Conservation (phyloP, 1,140 invertebrate species). For the Drosophila eugracilis region DNA sequence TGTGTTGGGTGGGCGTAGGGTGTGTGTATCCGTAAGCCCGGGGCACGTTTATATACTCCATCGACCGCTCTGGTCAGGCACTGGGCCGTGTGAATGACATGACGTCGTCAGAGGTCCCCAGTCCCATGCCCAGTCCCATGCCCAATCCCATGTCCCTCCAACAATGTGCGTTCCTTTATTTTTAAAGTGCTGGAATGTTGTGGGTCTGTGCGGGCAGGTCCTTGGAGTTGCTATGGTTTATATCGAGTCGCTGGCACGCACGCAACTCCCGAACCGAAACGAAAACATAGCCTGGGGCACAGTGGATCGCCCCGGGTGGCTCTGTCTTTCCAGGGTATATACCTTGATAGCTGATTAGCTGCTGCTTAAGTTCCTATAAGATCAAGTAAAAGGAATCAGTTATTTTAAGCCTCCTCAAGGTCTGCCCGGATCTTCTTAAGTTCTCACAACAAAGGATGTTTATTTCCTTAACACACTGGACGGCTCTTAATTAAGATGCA, state of each 20-base stretch:
- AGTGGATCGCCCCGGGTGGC: background rate
- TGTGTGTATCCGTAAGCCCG: slow-evolving; percentile 14
- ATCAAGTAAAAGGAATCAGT: background rate
- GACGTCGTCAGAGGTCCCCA: slow-evolving; percentile 20
- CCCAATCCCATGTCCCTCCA: background rate
- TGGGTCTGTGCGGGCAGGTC: slow-evolving; percentile 18
- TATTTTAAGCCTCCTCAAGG: background rate
- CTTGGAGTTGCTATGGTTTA: slow-evolving; percentile 11
- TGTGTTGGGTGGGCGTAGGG: slow-evolving; percentile 1
- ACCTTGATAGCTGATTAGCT: too few species aligned
- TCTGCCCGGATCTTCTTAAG: too few species aligned
- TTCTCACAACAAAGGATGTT: too few species aligned
- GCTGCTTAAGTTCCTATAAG: too few species aligned
- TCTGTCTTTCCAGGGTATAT: too few species aligned
- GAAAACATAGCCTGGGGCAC: slow-evolving; percentile 11
- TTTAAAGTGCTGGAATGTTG: slow-evolving; percentile 42
- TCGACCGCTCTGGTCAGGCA: slow-evolving; percentile 58
- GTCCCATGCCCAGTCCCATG: background rate
- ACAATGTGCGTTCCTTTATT: slow-evolving; percentile 55
- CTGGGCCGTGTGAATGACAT: slow-evolving; percentile 61
- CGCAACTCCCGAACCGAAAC: slow-evolving; percentile 30
- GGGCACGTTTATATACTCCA: slow-evolving; percentile 74
- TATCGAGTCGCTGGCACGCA: slow-evolving; percentile 59
- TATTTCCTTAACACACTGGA: background rate
- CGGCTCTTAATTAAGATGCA: background rate